phyloP scores from a whole-genome alignment of 1,140 invertebrate genomes.

The Diorhabda sublineata region DNA sequence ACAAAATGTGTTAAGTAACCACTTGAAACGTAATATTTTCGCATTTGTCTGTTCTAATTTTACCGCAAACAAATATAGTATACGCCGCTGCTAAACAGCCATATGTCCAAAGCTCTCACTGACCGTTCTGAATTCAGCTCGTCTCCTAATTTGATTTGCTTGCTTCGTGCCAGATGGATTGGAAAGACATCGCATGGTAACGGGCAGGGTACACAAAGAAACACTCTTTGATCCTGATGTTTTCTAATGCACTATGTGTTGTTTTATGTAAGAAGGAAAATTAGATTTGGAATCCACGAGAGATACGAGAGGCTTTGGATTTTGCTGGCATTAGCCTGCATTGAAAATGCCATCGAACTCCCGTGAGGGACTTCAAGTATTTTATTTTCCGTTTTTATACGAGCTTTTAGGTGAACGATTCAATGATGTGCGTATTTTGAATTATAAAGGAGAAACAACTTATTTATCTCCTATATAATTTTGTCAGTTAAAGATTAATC shows the following conservation, averaged over 20 bases:
- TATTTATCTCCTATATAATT: no score
- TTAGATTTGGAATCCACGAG: constrained; percentile 34
- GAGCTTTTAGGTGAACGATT: no score
- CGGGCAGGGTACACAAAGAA: constrained; percentile 5
- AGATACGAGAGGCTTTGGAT: constrained; percentile 19
- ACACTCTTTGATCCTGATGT: constrained; percentile 36
- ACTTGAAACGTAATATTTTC: no score
- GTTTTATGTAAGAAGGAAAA: constrained; percentile 39
- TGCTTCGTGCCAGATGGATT: constrained; percentile 38
- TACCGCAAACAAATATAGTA: no score
- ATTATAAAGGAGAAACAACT: no score
- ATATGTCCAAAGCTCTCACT: constrained; percentile 21
- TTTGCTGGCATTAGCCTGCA: constrained; percentile 4
- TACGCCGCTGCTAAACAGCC: constrained; percentile 6
- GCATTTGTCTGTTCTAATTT: no score
- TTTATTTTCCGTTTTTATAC: not conserved
- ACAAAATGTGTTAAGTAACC: no score
- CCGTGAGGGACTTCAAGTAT: not conserved
- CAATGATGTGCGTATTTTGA: no score
- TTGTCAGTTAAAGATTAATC: no score
- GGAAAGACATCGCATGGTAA: constrained; percentile 36
- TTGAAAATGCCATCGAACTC: not conserved
- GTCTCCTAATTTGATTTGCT: constrained; percentile 40
- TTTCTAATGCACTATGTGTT: constrained; percentile 38
- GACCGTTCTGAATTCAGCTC: constrained; percentile 30